These are phyloP conservation scores for Litocranius walleri DNA, from an alignment of 2,113 vertebrate species.

Conservation along the genomic window DNA sequence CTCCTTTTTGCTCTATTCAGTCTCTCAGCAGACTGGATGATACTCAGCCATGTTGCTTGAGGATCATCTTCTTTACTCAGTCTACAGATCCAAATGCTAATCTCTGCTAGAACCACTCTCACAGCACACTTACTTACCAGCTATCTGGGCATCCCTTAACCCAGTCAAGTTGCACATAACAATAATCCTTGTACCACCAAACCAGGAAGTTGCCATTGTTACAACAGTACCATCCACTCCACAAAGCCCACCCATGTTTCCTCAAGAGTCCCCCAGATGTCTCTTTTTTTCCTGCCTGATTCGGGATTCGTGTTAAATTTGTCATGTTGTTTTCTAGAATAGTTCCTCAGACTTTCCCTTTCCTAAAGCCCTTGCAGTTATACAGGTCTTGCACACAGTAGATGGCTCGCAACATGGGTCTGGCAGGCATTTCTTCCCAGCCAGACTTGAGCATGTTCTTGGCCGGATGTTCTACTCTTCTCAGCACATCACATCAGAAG, in stretches of 20 bases:
- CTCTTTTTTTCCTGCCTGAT: neutral
- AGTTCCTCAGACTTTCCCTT: neutral
- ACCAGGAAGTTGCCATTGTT: neutral
- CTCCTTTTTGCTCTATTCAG: neutral
- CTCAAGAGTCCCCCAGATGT: neutral
- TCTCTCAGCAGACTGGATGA: neutral
- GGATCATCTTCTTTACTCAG: neutral
- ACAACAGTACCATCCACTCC: neutral
- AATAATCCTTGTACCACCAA: neutral
- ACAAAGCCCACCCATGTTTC: neutral
- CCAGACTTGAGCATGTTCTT: neutral
- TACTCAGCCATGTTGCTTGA: neutral
- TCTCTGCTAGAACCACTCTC: neutral
- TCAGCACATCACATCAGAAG: neutral
- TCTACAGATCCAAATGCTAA: neutral
- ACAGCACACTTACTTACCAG: neutral
- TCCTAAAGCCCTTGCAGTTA: neutral
- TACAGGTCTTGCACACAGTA: neutral
- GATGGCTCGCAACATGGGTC: neutral
- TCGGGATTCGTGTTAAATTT: neutral
- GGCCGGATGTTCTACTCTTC: neutral
- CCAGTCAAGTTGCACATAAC: neutral
- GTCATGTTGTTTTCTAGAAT: neutral
- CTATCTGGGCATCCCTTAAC: neutral
- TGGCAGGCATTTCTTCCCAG: neutral